Conservation (phyloP, 2,888 invertebrate genomes). For the Eupsilia transversa region DNA sequence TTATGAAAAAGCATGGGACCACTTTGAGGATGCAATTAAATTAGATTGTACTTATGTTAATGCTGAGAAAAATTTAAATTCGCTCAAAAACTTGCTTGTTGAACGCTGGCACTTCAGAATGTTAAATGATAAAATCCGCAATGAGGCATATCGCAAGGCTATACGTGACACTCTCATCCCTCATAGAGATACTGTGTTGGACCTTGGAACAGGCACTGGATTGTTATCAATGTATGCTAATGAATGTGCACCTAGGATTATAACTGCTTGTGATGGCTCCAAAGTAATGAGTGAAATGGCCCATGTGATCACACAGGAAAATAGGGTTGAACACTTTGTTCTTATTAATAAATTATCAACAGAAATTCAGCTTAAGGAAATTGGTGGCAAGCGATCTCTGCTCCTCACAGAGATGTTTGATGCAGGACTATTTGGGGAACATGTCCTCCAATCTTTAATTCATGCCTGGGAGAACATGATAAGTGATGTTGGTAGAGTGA, state of each 20-base stretch:
- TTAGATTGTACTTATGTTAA: conserved; percentile 88
- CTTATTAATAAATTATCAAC: conserved; percentile 92
- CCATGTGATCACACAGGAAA: conserved; percentile 80
- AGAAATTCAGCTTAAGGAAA: conserved; percentile 86
- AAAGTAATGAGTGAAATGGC: conserved; percentile 92
- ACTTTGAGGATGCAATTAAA: conserved; percentile 89
- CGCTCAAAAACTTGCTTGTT: conserved; percentile 92
- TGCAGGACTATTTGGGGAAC: conserved; percentile 94
- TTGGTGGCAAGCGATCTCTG: conserved; percentile 91
- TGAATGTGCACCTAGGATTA: conserved; percentile 88
- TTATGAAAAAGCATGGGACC: conserved; percentile 89
- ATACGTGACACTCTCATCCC: conserved; percentile 89
- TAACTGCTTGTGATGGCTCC: conserved; percentile 93
- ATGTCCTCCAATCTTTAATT: conserved; percentile 91
- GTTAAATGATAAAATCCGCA: conserved; percentile 94
- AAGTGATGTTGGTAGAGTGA: conserved; percentile 85
- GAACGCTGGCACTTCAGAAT: conserved; percentile 96
- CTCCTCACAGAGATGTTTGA: conserved; percentile 95
- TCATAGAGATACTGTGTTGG: conserved; percentile 90
- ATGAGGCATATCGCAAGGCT: conserved; percentile 92
- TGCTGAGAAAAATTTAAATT: conserved; percentile 92
- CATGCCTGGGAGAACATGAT: conserved; percentile 93
- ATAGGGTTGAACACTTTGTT: conserved; percentile 88
- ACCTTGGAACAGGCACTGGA: conserved; percentile 95
- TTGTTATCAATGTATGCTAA: conserved; percentile 93